Evolutionary conservation across 2,888 invertebrate genomes (phyloP), one percentile per base, ranked within the genome.

Genomic region (Drosophila bunnanda): DNA sequence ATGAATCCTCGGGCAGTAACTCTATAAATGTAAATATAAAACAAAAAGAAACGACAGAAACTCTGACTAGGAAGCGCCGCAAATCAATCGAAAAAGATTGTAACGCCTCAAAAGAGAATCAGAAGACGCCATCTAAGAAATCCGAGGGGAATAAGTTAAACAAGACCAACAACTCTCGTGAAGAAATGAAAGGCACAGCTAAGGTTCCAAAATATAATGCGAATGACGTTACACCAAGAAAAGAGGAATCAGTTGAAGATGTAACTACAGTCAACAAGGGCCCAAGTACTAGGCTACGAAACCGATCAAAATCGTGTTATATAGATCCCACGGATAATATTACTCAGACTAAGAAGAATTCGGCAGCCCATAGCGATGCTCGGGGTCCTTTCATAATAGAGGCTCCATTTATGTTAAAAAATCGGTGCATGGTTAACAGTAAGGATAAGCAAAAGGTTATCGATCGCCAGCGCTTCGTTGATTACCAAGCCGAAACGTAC

Each of bases 311-410:
- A 17, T 74, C 78, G 1, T 55, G 41, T 34, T 68, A 39, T 36
- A 50, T 58, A 8, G 80, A 80, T 3, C 41, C 22, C 4, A 34
- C 15, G 17, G 67, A 50, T 36, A 5, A 25, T 7, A 5, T 20
- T 3, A n/a, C 5, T 0, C 34, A 5, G 20, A 22, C 22, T 20
- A 41, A 20, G 2, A 94, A 0, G 94, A 94, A 43, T 94, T 94
- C 22, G 13, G 2, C 13, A 15, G 22, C 13, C 41, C 20, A 12
- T 2, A 41, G 12, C 82, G 28, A 67, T 1, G 5, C 6, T 3
- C 54, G 56, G 10, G 80, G 78, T 32, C 90, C 89, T 1, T 66
- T 55, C 8, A 69, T 92, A 9, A 91, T 92, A 55, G 69, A 78
- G 8, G 80, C 92, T 2, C 91, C 91, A 7, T 61, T 69, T 46